Evolutionary conservation across 2,797 vertebrate genomes (phyloP).

Genomic region (Pseudochirops cupreus): DNA sequence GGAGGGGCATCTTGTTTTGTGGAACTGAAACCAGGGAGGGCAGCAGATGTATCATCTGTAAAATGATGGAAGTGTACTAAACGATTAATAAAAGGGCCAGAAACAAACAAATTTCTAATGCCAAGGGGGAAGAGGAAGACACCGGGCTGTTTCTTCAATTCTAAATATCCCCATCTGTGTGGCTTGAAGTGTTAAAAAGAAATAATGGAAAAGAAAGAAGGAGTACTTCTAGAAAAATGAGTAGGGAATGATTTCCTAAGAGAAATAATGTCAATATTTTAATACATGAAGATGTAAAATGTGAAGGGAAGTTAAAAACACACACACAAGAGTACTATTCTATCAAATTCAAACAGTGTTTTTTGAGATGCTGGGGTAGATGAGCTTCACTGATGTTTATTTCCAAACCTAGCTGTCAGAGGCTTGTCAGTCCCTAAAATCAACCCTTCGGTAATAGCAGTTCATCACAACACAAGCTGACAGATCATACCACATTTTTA

Average conservation of each 20-base stretch:
- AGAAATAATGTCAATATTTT: conserved; percentile 46
- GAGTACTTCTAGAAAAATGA: conserved; percentile 40
- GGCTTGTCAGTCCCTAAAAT: conserved; percentile 77
- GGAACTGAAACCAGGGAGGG: not conserved
- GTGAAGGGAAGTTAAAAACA: conserved; percentile 28
- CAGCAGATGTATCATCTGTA: not conserved
- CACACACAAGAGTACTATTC: not conserved
- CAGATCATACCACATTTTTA: conserved; percentile 76
- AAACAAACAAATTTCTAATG: conserved; percentile 21
- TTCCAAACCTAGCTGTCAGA: conserved; percentile 79
- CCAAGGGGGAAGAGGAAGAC: conserved; percentile 66
- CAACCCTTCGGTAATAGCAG: conserved; percentile 67
- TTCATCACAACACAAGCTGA: conserved; percentile 75
- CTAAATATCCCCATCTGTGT: conserved; percentile 77
- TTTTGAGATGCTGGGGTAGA: conserved; percentile 70
- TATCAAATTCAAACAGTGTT: conserved; percentile 58
- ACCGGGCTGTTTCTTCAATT: conserved; percentile 77
- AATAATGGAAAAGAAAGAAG: conserved; percentile 66
- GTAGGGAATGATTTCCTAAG: conserved; percentile 75
- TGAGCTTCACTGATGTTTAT: conserved; percentile 70
- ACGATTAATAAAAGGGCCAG: conserved; percentile 1
- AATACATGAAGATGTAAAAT: conserved; percentile 47
- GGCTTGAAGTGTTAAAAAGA: conserved; percentile 72
- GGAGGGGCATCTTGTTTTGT: not conserved
- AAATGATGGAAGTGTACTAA: not conserved